phyloP scores from a whole-genome alignment of 2,113 vertebrate species.

The Etheostoma spectabile region DNA sequence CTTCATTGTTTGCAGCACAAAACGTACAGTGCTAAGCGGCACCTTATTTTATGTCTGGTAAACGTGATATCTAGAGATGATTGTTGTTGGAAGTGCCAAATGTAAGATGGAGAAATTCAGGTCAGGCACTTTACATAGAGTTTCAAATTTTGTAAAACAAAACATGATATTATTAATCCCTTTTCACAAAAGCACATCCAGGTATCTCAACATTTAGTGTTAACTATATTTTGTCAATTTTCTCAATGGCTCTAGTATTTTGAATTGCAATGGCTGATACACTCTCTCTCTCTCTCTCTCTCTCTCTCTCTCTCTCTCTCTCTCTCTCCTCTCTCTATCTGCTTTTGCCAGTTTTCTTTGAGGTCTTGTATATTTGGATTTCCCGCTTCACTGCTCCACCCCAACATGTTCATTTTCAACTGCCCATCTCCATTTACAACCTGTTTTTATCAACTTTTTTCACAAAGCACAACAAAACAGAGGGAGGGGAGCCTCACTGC shows the following conservation, averaged over 20 bases:
- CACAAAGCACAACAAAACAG: conserved; percentile 86
- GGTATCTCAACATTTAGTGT: background rate
- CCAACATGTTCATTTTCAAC: conserved; percentile 82
- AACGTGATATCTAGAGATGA: background rate
- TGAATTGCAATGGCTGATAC: conserved; percentile 30
- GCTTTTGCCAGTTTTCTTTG: conserved; percentile 71
- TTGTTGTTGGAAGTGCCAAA: background rate
- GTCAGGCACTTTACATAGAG: background rate
- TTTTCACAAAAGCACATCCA: background rate
- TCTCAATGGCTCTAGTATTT: conserved; percentile 17
- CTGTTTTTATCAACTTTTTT: conserved; percentile 86
- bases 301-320: too few relatives aligned
- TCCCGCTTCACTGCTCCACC: conserved; percentile 82
- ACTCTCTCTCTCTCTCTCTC: too few relatives aligned
- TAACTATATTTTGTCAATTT: background rate
- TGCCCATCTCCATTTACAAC: conserved; percentile 85
- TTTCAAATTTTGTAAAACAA: background rate
- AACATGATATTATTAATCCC: too few relatives aligned
- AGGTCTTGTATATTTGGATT: conserved; percentile 87
- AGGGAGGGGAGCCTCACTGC: conserved; percentile 77
- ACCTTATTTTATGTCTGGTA: background rate
- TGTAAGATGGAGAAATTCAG: background rate
- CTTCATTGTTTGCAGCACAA: background rate
- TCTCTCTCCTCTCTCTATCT: conserved; percentile 9
- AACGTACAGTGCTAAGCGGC: background rate